Evolutionary conservation across 2,888 invertebrate genomes (phyloP), one percentile per base, ranked within the genome.

Genomic region (Eulithis prunata): DNA sequence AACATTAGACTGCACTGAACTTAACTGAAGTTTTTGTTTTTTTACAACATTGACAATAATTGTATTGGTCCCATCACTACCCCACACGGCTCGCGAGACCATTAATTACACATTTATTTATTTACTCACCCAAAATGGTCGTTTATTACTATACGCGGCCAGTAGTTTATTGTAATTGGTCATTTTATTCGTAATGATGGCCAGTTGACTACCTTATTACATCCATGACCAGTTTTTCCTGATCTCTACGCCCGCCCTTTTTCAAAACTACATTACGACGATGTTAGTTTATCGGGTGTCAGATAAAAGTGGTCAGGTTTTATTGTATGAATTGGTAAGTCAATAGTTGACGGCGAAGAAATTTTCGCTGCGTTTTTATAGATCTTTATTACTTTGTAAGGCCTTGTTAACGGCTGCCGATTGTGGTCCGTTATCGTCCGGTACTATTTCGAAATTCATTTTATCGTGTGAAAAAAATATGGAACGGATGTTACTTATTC

Each of bases 131-230:
- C 82, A 87, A 91, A 90, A 89, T 85, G 89, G 88, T 84, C 72
- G 83, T 84, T 87, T 87, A 88, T 87, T 86, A 75, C 86, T 80
- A 78, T 81, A 77, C 78, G 78, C 75, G 77, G 78, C 74, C 75
- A 75, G 82, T 86, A 86, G 89, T 89, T 90, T 91, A 91, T 90
- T 87, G 85, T 90, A 87, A 91, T 91, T 91, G 90, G 84, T 85
- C 82, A 78, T 76, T 84, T 86, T 80, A 86, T 84, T 82, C 83
- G 85, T 80, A 86, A 86, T 83, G 84, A 83, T 78, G 79, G 73
- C 73, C 75, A 78, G 75, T 75, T 78, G 78, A 74, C 75, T 78
- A 71, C 75, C 72, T 77, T 79, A 80, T 75, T 76, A 75, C 62
- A 32, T 49, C 36, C n/a, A 51, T 59, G 66, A 58, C 84, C 82